Evolutionary conservation across 2,888 invertebrate species (phyloP).

Genomic region (Drosophila formosana): DNA sequence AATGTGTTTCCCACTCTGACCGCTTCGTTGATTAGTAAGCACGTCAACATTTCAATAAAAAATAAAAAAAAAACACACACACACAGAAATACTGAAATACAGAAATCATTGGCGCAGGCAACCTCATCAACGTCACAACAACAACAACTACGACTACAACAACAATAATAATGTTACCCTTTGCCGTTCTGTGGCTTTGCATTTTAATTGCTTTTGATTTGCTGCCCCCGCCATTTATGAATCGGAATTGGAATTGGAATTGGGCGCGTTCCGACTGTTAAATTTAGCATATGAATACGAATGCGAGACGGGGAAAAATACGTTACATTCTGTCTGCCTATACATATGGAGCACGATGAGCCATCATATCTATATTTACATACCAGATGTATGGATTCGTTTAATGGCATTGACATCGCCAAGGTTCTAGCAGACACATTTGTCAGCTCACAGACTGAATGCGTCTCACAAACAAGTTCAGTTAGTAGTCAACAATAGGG

Average conservation of each 20-base stretch:
- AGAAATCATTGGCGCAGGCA: conserved; percentile 61
- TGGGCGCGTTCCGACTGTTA: conserved; percentile 69
- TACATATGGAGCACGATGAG: conserved; percentile 40
- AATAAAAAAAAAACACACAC: conserved; percentile 19
- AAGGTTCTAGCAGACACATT: conserved; percentile 13
- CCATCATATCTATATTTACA: conserved; percentile 22
- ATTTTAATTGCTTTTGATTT: conserved; percentile 79
- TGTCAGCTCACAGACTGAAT: conserved; percentile 9
- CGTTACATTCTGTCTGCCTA: conserved; percentile 34
- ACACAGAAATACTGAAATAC: conserved; percentile 32
- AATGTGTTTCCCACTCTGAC: conserved; percentile 63
- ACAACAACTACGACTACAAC: conserved; percentile 30
- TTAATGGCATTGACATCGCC: conserved; percentile 16
- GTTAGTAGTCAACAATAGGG: conserved; percentile 4
- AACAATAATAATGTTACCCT: conserved; percentile 43
- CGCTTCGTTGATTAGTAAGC: conserved; percentile 75
- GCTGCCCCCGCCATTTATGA: conserved; percentile 72
- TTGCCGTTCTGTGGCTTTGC: conserved; percentile 65
- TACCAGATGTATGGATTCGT: conserved; percentile 1
- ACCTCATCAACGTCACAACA: conserved; percentile 68
- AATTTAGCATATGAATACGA: conserved; percentile 60
- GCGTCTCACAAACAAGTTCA: conserved; percentile 7
- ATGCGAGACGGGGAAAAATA: conserved; percentile 19
- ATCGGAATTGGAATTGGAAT: conserved; percentile 52
- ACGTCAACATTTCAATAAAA: conserved; percentile 74